These are phyloP conservation scores for Polyommatus iphigenia DNA, from an alignment of 2,888 invertebrate species.

Conservation along the genomic window DNA sequence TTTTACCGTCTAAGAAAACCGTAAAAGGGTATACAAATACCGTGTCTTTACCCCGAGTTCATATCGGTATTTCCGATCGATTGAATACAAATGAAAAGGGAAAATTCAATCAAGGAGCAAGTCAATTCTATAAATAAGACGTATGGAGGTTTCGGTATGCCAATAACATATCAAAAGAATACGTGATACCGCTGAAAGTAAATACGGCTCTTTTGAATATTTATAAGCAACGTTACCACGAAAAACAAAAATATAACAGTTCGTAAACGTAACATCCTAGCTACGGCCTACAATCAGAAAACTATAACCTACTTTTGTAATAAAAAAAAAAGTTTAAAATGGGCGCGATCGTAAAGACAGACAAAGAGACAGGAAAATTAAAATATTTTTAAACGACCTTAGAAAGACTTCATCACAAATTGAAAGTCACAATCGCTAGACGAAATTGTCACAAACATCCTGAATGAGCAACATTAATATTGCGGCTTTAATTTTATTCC, in stretches of 20 bases:
- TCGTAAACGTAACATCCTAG: background rate
- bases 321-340: background rate
- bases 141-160: slow-evolving; percentile 6
- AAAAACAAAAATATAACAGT: slow-evolving; percentile 1
- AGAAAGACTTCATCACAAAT: background rate
- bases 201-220: slow-evolving; percentile 10
- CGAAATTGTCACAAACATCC: background rate
- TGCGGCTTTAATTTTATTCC: slow-evolving; percentile 25
- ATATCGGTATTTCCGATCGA: slow-evolving; percentile 21
- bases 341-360: background rate
- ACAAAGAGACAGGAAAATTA: background rate
- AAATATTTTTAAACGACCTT: background rate
- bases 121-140: slow-evolving; percentile 25
- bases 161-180: slow-evolving; percentile 18
- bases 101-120: slow-evolving; percentile 11
- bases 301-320: background rate
- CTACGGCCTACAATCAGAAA: background rate
- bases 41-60: background rate
- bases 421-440: background rate
- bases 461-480: background rate
- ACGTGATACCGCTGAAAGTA: slow-evolving; percentile 18
- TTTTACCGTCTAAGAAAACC: background rate
- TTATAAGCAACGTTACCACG: background rate
- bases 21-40: background rate
- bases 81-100: slow-evolving; percentile 22